Evolutionary conservation across 2,888 invertebrate genomes (phyloP), one percentile per base, ranked within the genome.

Genomic region (Tiphia femorata): DNA sequence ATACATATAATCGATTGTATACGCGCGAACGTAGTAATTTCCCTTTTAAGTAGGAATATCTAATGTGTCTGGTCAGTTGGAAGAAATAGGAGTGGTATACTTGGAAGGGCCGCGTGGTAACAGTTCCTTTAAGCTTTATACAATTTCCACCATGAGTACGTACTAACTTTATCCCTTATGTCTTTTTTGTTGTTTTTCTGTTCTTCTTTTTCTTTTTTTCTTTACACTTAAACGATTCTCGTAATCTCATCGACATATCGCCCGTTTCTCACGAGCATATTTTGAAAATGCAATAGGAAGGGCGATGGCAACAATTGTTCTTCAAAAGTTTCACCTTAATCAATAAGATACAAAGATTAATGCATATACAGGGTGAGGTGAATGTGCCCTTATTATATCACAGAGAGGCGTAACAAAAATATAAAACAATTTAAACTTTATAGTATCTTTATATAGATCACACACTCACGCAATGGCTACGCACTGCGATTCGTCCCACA

Each of bases 301-400:
- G 71, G 72, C 67, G 65, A n/a, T 70, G 69, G 61, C 69, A 71
- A 65, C 69, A 66, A 70, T 69, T 64, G 62, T 66, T 74, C 60
- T 57, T 67, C 62, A 71, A 68, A 14, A 14, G 63, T 72, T 64
- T 65, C 49, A 66, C 55, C 69, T 71, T 75, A 72, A 58, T 69
- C 57, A 63, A 70, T 69, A 71, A 73, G 70, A 73, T 72, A 75
- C 67, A 69, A 72, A 72, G 71, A 70, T 75, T 70, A 74, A 72
- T 77, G 73, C 69, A 70, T 74, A 72, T 75, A 79, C 73, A 81
- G 78, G 75, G 70, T 79, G 74, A 73, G 73, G 73, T 80, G 73
- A 78, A 79, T 81, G 81, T 81, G 80, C 81, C 81, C 81, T 77
- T 80, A 77, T 79, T 71, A 76, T 81, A 81, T 81, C 81, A 81